Base-by-base conservation (phyloP, 2,888 invertebrate species). In the Pristionchus entomophagus region DNA sequence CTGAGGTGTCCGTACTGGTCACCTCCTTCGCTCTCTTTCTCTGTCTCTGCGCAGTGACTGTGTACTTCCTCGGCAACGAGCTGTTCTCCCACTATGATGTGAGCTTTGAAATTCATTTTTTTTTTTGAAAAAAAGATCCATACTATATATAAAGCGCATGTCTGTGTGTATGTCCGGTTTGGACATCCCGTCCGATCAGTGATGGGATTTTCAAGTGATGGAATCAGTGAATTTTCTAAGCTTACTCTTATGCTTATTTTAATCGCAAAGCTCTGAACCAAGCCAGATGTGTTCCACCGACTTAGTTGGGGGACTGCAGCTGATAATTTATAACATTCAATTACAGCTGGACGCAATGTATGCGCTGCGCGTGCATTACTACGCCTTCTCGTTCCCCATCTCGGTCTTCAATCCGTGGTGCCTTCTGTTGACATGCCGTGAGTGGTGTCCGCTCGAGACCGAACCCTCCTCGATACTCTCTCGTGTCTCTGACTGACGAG, bases 331-430 rank as follows among this genome's bases (percentile, higher is more conserved):
- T 1, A 35, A 8, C 19, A 62, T 17, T 17, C 4, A 17, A 0
- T 12, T 32, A 3, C 32, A 73, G 73, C n/a, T 19, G n/a, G 26
- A 22, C 14, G 73, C 38, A 41, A 73, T 73, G 73, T 73, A 26
- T 41, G 19, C n/a, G n/a, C 73, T 73, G 2, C 73, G 73, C n/a
- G n/a, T 14, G 45, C 73, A 73, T 41, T 26, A 41, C 14, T 73
- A 73, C 45, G 73, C 73, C 10, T 73, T 73, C 5, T 12, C 73
- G 0, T 73, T 73, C 17, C 73, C 73, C 12, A 73, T 73, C 17
- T 73, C 73, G 19, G 41, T 73, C 8, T 41, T 73, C n/a, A 73
- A 73, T 26, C 73, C 73, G n/a, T 73, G 73, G 73, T 73, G 73
- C 45, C 41, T 73, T 0, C 38, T 73, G 41, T 41, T 73, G n/a